These are phyloP conservation scores for Heliothis subflexa DNA, from an alignment of 1,140 invertebrate species.

Conservation along the genomic window DNA sequence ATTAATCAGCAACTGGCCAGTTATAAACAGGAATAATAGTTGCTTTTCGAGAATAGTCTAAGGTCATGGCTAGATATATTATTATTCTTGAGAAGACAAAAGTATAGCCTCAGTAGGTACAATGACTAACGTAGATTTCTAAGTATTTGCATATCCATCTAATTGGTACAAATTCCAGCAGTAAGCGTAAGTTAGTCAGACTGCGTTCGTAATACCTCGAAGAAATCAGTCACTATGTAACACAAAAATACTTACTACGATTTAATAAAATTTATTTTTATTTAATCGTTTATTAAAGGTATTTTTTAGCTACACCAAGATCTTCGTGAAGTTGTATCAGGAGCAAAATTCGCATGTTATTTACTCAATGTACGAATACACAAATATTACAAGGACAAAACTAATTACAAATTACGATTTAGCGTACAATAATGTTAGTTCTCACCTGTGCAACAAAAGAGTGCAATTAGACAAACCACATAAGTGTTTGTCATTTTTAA, in stretches of 20 bases:
- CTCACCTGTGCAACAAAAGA: slow-evolving; percentile 76
- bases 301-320: background rate
- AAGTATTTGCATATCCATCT: background rate
- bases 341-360: background rate
- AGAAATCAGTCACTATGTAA: slow-evolving; percentile 21
- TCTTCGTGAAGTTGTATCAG: background rate
- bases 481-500: slow-evolving; percentile 77
- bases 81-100: background rate
- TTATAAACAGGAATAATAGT: background rate
- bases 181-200: slow-evolving; percentile 3
- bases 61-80: background rate
- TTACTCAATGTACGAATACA: background rate
- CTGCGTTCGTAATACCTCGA: slow-evolving; percentile 29
- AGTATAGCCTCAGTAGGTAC: no score
- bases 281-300: no score
- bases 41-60: slow-evolving; percentile 12
- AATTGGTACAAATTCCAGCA: slow-evolving; percentile 14
- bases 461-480: slow-evolving; percentile 74
- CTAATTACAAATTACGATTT: slow-evolving; percentile 54
- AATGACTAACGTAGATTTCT: background rate
- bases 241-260: slow-evolving; percentile 14
- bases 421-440: slow-evolving; percentile 51
- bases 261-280: background rate
- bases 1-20: background rate
- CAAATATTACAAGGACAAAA: slow-evolving; percentile 56